phyloP scores from a whole-genome alignment of 2,888 invertebrate species.

The Xylophagus ater region DNA sequence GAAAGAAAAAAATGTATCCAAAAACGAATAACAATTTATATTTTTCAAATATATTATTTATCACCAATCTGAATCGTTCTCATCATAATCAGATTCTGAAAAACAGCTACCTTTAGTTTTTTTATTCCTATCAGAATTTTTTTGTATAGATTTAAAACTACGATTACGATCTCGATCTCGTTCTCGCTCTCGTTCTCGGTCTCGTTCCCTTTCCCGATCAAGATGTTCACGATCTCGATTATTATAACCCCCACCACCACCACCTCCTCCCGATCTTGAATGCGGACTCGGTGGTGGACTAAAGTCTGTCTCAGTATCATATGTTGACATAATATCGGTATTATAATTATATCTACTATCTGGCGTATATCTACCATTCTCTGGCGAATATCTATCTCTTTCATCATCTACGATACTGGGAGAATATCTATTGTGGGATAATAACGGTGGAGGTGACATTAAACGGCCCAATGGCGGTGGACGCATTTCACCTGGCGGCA shows the following conservation, averaged over 20 bases:
- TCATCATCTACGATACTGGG: constrained; percentile 27
- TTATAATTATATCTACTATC: constrained; percentile 43
- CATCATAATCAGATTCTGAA: constrained; percentile 10
- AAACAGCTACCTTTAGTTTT: constrained; percentile 12
- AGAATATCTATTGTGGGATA: constrained; percentile 27
- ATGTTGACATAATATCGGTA: constrained; percentile 36
- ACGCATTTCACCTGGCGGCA: constrained; percentile 44
- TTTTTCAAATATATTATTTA: no score
- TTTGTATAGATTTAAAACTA: constrained; percentile 5
- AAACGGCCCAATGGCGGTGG: constrained; percentile 46
- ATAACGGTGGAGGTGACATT: constrained; percentile 42
- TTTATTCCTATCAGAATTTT: constrained; percentile 11
- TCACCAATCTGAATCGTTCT: constrained; percentile 11
- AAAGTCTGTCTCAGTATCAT: constrained; percentile 55
- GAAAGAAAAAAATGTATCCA: no score
- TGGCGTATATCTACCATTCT: constrained; percentile 44
- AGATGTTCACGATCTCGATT: constrained; percentile 6
- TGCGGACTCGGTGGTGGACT: constrained; percentile 52
- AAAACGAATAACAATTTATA: no score
- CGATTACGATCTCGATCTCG: not conserved
- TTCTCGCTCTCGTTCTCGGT: constrained; percentile 2
- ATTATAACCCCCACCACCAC: constrained; percentile 16
- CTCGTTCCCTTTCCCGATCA: not conserved
- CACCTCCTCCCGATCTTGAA: constrained; percentile 38
- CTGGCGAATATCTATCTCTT: constrained; percentile 34